These are phyloP conservation scores for Nomada fucata DNA, from an alignment of 2,888 invertebrate species.

Conservation along the genomic window DNA sequence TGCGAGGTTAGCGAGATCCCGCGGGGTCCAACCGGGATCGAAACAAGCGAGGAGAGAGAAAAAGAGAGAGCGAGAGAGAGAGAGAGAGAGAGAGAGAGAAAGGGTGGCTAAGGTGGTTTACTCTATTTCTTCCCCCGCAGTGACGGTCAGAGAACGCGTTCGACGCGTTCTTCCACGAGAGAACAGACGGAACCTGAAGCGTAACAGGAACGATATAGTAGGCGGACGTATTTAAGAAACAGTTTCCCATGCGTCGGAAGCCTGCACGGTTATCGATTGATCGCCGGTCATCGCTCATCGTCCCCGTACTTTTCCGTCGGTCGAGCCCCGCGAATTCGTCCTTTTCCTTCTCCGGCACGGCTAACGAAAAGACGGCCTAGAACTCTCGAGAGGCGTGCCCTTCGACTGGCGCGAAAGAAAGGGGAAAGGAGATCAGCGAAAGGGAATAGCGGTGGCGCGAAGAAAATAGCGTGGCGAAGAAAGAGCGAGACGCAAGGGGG, in stretches of 20 bases:
- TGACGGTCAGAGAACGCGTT: neutral
- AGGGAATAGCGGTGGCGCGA: neutral
- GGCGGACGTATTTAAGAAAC: constrained; percentile 22
- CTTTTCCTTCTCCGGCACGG: constrained; percentile 4
- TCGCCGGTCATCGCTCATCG: constrained; percentile 51
- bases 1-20: constrained; percentile 21
- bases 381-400: constrained; percentile 63
- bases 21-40: neutral
- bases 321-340: constrained; percentile 18
- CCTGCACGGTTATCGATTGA: constrained; percentile 58
- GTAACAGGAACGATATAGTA: constrained; percentile 1
- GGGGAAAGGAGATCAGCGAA: constrained; percentile 1
- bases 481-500: too few relatives aligned
- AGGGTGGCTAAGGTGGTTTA: neutral
- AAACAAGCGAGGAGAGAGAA: neutral
- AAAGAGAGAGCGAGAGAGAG: neutral
- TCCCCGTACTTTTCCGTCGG: constrained; percentile 16
- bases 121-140: neutral
- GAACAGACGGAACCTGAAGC: neutral
- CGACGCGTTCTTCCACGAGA: neutral
- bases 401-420: constrained; percentile 47
- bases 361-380: constrained; percentile 69
- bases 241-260: constrained; percentile 52
- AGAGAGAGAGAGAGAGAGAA: neutral
- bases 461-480: neutral